Conservation (phyloP, 2,888 invertebrate genomes). For the Microplitis manilae region DNA sequence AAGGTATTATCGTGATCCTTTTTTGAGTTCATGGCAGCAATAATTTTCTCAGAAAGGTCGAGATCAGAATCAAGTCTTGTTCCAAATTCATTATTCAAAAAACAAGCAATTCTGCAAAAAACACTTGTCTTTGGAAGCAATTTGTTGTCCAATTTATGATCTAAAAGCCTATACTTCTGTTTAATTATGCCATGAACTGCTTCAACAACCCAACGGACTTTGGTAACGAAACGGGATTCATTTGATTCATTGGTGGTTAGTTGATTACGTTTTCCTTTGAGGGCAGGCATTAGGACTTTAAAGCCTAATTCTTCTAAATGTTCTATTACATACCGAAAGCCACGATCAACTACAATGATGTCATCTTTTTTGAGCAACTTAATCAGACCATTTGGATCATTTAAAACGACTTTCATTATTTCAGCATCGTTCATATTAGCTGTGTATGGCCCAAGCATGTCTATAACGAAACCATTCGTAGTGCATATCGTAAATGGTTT, state of each 20-base stretch:
- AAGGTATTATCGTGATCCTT: conserved; percentile 43
- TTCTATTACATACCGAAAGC: conserved; percentile 34
- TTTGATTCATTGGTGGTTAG: conserved; percentile 45
- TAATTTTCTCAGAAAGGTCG: conserved; percentile 39
- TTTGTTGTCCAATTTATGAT: conserved; percentile 45
- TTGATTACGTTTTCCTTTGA: conserved; percentile 37
- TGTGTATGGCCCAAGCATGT: conserved; percentile 24
- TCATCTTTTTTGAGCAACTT: conserved; percentile 31
- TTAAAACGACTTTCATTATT: conserved; percentile 33
- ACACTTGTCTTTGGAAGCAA: conserved; percentile 39
- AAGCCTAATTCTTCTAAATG: conserved; percentile 36
- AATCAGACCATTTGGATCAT: conserved; percentile 35
- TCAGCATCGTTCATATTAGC: conserved; percentile 27
- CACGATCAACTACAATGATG: conserved; percentile 35
- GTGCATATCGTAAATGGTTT: conserved; percentile 14
- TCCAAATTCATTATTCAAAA: conserved; percentile 42
- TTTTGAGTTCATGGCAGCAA: conserved; percentile 41
- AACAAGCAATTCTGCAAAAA: conserved; percentile 33
- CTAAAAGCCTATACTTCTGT: conserved; percentile 40
- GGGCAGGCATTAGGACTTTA: conserved; percentile 39
- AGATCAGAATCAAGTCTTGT: conserved; percentile 39
- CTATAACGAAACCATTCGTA: conserved; percentile 14
- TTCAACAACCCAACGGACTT: conserved; percentile 50
- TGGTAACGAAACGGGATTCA: conserved; percentile 48
- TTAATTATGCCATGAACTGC: conserved; percentile 45